phyloP scores from a whole-genome alignment of 2,797 vertebrate genomes.

The Cottoperca gobio region DNA sequence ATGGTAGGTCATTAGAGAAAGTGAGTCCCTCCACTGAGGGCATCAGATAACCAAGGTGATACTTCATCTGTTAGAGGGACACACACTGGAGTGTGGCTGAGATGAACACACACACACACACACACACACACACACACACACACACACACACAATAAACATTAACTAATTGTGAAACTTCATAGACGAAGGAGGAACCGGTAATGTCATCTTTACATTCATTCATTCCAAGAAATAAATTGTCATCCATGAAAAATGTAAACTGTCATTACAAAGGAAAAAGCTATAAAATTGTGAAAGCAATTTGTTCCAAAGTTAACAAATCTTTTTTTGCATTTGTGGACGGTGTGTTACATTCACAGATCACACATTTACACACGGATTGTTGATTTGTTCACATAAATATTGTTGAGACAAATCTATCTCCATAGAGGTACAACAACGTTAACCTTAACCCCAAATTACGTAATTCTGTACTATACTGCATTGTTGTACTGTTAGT shows the following conservation, averaged over 20 bases:
- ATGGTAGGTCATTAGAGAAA: slow-evolving; percentile 68
- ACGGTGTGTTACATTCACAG: too few species aligned
- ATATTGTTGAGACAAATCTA: too few species aligned
- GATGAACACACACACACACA: not conserved
- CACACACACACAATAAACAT: not conserved
- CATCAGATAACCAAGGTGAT: slow-evolving; percentile 63
- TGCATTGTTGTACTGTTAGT: not conserved
- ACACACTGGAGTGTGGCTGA: slow-evolving; percentile 1
- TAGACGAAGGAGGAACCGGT: not conserved
- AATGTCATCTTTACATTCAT: not conserved
- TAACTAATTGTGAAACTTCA: not conserved
- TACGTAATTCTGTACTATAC: not conserved
- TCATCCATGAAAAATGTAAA: too few species aligned
- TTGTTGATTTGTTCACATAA: too few species aligned
- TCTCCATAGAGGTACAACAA: too few species aligned
- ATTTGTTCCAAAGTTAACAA: too few species aligned
- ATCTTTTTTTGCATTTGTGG: too few species aligned
- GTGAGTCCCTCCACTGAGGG: slow-evolving; percentile 49
- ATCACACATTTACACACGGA: too few species aligned
- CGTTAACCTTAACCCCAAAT: not conserved
- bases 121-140: not conserved
- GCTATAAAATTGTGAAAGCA: too few species aligned
- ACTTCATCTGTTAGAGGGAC: slow-evolving; percentile 52
- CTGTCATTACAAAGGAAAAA: too few species aligned
- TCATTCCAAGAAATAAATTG: too few species aligned